Base-by-base conservation (phyloP, 2,888 invertebrate genomes). In the Priocnemis perturbator region DNA sequence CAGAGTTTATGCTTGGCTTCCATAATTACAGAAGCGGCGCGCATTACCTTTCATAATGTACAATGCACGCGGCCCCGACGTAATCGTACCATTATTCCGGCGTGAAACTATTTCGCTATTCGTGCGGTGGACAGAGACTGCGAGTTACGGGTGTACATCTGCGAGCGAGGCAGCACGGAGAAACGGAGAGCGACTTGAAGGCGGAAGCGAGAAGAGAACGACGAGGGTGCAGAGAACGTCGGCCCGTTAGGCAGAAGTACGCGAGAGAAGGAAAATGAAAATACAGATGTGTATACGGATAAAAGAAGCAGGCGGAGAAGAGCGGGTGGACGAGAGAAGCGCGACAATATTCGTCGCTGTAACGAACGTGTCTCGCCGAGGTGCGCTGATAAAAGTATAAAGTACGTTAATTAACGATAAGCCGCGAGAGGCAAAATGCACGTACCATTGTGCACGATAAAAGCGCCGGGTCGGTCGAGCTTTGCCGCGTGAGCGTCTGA, bases 11-110 rank as follows among this genome's bases (percentile, higher is more conserved):
- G 71, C 73, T 67, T 60, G 64, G 70, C 73, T 77, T 77, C 74
- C 76, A 78, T 81, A 78, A 81, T 81, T 81, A 78, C 74, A 75
- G 74, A 71, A 81, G 74, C 76, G 71, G 60, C 64, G 72, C 69
- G 67, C 69, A 74, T 77, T 78, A 76, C 71, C 73, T 73, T 73
- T 71, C 71, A 68, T 73, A 77, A 78, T 73, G 66, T 66, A 70
- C 67, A 58, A 63, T 66, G 69, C 72, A 64, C 62, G 62, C 37
- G 64, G 56, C 57, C 63, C 63, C 62, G 68, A 66, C 75, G 69
- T 75, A 74, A 69, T 74, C 74, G 64, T 58, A 68, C 64, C 67
- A 71, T 77, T 81, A 78, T 76, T 72, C 65, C 60, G 64, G 66
- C 67, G 68, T 60, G 68, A 76, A 77, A 74, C 68, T 71, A 74